phyloP scores from a whole-genome alignment of 2,113 vertebrate species.

The Semnopithecus entellus region DNA sequence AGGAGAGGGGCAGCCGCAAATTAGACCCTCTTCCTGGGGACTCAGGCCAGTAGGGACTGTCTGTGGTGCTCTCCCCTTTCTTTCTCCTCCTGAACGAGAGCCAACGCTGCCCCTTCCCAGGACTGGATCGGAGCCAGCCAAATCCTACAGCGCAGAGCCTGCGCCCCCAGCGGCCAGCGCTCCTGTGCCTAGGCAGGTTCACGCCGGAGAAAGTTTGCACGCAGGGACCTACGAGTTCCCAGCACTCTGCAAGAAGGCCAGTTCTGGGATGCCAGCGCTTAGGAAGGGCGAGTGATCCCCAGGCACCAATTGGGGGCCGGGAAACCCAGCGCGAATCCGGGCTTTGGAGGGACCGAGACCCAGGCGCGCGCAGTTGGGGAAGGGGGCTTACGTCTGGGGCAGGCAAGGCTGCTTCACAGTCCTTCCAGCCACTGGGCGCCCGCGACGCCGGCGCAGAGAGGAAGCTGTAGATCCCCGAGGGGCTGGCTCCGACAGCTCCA shows the following conservation, averaged over 20 bases:
- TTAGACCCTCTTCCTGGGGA: not conserved
- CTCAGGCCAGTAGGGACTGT: not conserved
- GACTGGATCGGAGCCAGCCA: not conserved
- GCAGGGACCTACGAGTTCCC: not conserved
- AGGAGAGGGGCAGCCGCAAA: not conserved
- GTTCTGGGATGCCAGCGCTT: not conserved
- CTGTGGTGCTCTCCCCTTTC: not conserved
- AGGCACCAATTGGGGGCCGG: not conserved
- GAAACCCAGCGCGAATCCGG: not conserved
- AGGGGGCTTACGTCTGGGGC: conserved; percentile 4
- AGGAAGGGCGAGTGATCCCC: rapidly evolving
- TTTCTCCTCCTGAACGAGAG: not conserved
- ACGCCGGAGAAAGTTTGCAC: not conserved
- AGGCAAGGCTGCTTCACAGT: not conserved
- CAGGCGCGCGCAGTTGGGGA: not conserved
- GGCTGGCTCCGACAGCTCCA: not conserved
- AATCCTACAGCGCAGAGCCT: not conserved
- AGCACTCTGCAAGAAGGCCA: not conserved
- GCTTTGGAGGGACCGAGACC: not conserved
- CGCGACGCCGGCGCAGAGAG: not conserved
- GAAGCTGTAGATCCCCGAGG: not conserved
- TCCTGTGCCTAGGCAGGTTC: rapidly evolving
- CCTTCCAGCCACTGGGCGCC: not conserved
- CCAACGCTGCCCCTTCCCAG: not conserved
- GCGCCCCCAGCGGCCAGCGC: not conserved